These are phyloP conservation scores for Melanophora roralis DNA, from an alignment of 2,888 invertebrate genomes.

Conservation along the genomic window DNA sequence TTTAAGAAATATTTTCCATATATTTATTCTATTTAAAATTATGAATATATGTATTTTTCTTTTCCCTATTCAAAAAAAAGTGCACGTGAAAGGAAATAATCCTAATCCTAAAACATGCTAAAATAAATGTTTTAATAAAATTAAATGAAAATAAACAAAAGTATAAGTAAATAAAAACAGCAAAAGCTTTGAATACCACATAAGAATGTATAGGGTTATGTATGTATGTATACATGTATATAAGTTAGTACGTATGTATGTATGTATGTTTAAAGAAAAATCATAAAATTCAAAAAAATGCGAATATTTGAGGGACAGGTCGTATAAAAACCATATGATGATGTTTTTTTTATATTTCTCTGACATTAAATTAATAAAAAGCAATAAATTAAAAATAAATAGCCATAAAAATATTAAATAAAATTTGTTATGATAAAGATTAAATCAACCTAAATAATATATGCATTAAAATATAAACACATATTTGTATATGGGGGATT, in stretches of 20 bases:
- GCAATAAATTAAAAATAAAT: background rate
- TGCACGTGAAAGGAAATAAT: constrained; percentile 31
- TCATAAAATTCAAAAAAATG: background rate
- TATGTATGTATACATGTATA: too few species aligned
- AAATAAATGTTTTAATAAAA: constrained; percentile 12
- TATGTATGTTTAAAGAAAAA: background rate
- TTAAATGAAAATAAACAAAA: constrained; percentile 5
- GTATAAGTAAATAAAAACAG: background rate
- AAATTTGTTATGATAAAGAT: background rate
- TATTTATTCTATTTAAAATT: background rate
- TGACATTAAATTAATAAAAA: background rate
- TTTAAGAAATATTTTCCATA: too few species aligned
- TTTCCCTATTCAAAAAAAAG: background rate
- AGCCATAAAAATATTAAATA: background rate
- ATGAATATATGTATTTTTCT: background rate
- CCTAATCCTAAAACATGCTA: constrained; percentile 4
- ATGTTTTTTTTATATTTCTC: background rate
- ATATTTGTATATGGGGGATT: too few species aligned
- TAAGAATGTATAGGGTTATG: too few species aligned
- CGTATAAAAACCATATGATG: background rate
- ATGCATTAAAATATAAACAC: too few species aligned
- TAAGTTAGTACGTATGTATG: too few species aligned
- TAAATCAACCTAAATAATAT: background rate
- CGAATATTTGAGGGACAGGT: background rate
- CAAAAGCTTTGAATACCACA: background rate